phyloP scores from a whole-genome alignment of 1,140 invertebrate genomes.

The Lordiphosa mommai region DNA sequence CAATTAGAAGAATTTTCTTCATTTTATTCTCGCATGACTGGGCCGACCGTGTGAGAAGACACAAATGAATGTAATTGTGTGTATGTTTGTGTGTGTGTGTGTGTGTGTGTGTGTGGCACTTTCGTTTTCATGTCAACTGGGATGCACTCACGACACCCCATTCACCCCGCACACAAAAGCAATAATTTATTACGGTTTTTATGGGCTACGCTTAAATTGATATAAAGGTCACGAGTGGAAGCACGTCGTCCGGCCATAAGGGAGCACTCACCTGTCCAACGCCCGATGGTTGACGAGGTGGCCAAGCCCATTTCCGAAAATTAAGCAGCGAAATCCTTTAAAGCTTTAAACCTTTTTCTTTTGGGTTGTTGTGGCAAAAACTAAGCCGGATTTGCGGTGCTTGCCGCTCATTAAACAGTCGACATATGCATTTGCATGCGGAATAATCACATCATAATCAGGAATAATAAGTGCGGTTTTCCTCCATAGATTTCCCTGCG shows the following conservation, averaged over 20 bases:
- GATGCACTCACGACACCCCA: neutral
- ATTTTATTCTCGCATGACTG: conserved; percentile 24
- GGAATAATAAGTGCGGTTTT: conserved; percentile 60
- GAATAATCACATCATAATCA: conserved; percentile 55
- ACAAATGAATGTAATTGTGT: neutral
- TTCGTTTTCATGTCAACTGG: conserved; percentile 32
- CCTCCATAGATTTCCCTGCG: conserved; percentile 10
- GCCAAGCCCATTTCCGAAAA: neutral
- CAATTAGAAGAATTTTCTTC: conserved; percentile 65
- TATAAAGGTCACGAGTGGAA: conserved; percentile 62
- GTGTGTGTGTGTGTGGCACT: conserved; percentile 63
- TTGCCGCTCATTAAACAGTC: conserved; percentile 21
- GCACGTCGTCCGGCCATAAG: conserved; percentile 21
- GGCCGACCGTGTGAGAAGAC: conserved; percentile 9
- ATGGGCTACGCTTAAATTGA: conserved; percentile 58
- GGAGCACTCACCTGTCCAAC: neutral
- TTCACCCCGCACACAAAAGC: conserved; percentile 3
- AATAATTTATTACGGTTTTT: conserved; percentile 60
- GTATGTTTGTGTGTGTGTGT: conserved; percentile 2
- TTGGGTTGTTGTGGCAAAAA: neutral
- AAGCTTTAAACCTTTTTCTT: neutral
- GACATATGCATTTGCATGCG: conserved; percentile 6
- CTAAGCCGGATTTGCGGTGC: conserved; percentile 45
- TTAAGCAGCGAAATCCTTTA: neutral
- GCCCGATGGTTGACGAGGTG: neutral